A percentile compares a stretch with the other conserved stretches of the same genome.
phyloP scores from a whole-genome alignment of 2,113 vertebrate species.

The Bostrychus sinensis region DNA sequence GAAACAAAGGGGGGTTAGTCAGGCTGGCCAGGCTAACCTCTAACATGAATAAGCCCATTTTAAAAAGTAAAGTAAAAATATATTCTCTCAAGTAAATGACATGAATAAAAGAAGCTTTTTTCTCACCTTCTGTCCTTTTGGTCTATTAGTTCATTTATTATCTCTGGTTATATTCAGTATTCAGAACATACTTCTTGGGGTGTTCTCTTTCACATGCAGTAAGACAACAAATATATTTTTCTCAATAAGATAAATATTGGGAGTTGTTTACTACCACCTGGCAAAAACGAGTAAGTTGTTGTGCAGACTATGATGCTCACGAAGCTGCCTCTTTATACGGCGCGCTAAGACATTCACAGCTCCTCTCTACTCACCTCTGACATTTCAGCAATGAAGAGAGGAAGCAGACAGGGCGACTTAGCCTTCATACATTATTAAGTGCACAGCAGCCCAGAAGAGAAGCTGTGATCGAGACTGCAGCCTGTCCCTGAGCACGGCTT shows the following conservation, averaged over 20 bases:
- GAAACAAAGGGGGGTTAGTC: too few species aligned
- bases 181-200: too few species aligned
- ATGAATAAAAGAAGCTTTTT: too few species aligned
- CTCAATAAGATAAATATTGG: not conserved
- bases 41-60: too few species aligned
- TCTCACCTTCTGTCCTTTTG: too few species aligned
- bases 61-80: too few species aligned
- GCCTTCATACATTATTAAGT: conserved; percentile 71
- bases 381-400: conserved; percentile 62
- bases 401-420: conserved; percentile 57
- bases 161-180: too few species aligned
- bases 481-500: conserved; percentile 15
- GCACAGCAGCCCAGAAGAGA: conserved; percentile 21
- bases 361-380: conserved; percentile 59
- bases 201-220: too few species aligned
- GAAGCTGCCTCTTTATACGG: conserved; percentile 8
- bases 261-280: conserved; percentile 8
- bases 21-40: too few species aligned
- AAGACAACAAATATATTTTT: not conserved
- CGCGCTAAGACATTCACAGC: conserved; percentile 34
- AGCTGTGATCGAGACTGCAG: conserved; percentile 25
- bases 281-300: not conserved
- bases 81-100: too few species aligned
- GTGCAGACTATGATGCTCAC: not conserved
- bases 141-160: too few species aligned